Base-by-base conservation (phyloP, 2,797 vertebrate species). In the Diglossa cyanea region DNA sequence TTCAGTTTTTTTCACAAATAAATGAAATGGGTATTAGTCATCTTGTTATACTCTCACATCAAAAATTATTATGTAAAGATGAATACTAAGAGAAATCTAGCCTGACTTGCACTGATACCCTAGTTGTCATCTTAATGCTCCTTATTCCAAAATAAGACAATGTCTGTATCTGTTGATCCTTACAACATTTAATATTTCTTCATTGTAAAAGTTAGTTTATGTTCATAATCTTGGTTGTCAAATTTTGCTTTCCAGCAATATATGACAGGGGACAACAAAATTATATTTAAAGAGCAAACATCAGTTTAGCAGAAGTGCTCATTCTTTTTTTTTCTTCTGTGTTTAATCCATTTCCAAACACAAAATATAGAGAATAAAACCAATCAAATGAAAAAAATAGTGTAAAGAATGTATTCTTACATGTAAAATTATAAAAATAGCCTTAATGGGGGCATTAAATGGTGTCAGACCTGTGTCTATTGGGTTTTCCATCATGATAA, bases 311-410 rank as follows among this genome's bases (percentile, higher is more conserved):
- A 20, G 17, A 81, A 77, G 3, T 15, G 11, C 0, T 51, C 5
- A 28, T 65, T 60, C 5, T 30, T 1, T 63, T n/a, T 63, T 65
- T 89, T 42, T 60, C 70, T 88, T 8, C 4, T 31, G 5, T 44
- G 14, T 71, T 82, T 47, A 54, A n/a, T 53, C 3, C 4, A 45
- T 82, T 71, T 54, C 11, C 17, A 70, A 82, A 53, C 20, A 82
- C 3, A 71, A 31, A 85, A 33, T 24, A 48, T 63, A 40, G 3
- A 55, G 45, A 76, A 30, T 2, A 30, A 75, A 79, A 6, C 1
- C 2, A 48, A 42, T 0, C 0, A 47, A 51, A 9, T 3, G 3
- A 3, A 71, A 20, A 25, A 15, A 9, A 2, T 15, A 14, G 9
- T 39, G 2, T 40, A 42, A 76, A 3, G 1, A 51, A 65, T 18